Evolutionary conservation across 2,797 vertebrate species (phyloP).

Genomic region (Gouania willdenowi): DNA sequence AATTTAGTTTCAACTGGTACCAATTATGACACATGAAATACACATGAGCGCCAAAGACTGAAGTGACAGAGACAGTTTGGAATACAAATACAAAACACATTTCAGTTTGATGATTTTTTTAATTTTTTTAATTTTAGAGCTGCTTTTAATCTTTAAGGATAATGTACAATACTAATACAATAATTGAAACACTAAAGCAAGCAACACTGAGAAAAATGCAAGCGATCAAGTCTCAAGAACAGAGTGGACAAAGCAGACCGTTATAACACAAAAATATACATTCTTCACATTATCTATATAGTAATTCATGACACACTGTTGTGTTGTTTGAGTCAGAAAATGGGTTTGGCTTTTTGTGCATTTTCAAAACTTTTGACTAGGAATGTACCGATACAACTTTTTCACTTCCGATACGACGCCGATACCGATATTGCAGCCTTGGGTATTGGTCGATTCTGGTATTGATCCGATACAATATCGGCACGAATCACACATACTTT

Average conservation of each 20-base stretch:
- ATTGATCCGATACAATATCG: too few relatives aligned
- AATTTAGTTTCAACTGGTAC: too few relatives aligned
- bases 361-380: conserved; percentile 68
- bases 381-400: too few relatives aligned
- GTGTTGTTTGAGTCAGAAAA: conserved; percentile 61
- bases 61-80: too few relatives aligned
- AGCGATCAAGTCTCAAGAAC: conserved; percentile 42
- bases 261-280: conserved; percentile 55
- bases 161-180: conserved; percentile 64
- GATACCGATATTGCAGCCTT: too few relatives aligned
- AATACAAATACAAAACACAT: too few relatives aligned
- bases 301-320: conserved; percentile 54
- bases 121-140: conserved; percentile 49
- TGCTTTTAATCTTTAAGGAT: conserved; percentile 21
- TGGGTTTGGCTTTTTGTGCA: conserved; percentile 62
- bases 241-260: conserved; percentile 39
- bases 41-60: too few relatives aligned
- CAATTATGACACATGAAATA: too few relatives aligned
- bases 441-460: too few relatives aligned
- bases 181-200: conserved; percentile 25
- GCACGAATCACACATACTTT: too few relatives aligned
- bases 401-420: too few relatives aligned
- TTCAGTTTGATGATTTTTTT: conserved; percentile 3
- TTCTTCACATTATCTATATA: conserved; percentile 84
- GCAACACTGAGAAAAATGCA: conserved; percentile 9